Evolutionary conservation across 2,888 invertebrate genomes (phyloP), one percentile per base, ranked within the genome.

Genomic region (Iselma pallidipennis): DNA sequence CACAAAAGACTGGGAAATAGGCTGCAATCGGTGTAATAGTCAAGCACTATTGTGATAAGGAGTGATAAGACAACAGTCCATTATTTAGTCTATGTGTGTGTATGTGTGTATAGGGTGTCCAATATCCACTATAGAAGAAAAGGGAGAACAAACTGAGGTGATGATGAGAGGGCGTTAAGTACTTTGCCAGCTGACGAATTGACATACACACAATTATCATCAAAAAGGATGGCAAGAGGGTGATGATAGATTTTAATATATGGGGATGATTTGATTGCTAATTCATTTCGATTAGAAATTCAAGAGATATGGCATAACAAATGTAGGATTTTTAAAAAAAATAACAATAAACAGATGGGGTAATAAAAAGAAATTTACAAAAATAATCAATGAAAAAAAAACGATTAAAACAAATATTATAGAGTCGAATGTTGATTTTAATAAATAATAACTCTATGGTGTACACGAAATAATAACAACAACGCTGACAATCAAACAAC

Each of bases 21-120:
- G 59, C 63, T 56, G 63, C 63, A 63, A 59, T 59, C 59, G 59
- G 63, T 53, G 63, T 63, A 60, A 51, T 60, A 65, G 65, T 68
- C 66, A 66, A 68, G 68, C 57, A 66, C 65, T 66, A 66, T 68
- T 68, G 66, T 68, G 68, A 66, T 68, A 68, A 68, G 63, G 57
- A 63, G 62, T 66, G 66, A 68, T 68, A 68, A 68, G 66, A 68
- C 68, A 68, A 66, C 66, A 64, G 64, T 66, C 68, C 68, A 68
- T 68, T 68, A 68, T 68, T 59, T n/a, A 33, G 49, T 28, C n/a
- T 26, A 21, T 42, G 51, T 51, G 45, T 55, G 60, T 60, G 48
- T 56, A 52, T 45, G 33, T 51, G 51, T 60, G 55, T 55, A 19
- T 48, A 60, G 56, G 63, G 64, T 64, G 64, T 64, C 64, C 57